Conservation (phyloP, 2,113 vertebrate genomes). For the Panurus biarmicus region DNA sequence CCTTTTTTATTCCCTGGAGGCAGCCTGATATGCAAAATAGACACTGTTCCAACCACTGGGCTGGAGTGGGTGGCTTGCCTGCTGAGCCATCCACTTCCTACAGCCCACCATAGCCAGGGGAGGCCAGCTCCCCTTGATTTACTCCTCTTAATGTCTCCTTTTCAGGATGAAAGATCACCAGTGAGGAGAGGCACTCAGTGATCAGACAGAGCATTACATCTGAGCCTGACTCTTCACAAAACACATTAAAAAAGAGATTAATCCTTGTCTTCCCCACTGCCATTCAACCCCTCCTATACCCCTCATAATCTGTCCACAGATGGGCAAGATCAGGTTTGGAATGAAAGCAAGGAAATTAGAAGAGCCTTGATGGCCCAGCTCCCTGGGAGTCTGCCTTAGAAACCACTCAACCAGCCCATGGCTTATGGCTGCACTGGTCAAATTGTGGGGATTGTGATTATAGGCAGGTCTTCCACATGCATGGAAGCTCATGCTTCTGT, state of each 20-base stretch:
- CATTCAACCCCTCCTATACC: background rate
- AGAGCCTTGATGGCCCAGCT: background rate
- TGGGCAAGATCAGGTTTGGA: background rate
- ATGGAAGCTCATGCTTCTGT: background rate
- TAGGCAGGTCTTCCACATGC: background rate
- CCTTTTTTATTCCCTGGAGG: background rate
- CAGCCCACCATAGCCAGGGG: background rate
- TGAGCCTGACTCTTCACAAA: background rate
- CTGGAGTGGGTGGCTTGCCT: background rate
- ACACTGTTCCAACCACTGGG: background rate
- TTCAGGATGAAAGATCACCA: background rate
- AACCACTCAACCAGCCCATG: background rate
- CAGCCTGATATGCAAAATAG: background rate
- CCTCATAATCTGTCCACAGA: background rate
- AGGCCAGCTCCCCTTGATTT: background rate
- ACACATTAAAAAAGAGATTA: background rate
- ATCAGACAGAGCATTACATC: background rate
- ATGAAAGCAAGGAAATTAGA: background rate
- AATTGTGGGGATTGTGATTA: background rate
- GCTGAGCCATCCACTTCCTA: background rate
- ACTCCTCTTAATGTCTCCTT: background rate
- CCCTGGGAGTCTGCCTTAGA: background rate
- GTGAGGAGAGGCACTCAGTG: background rate
- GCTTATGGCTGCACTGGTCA: background rate
- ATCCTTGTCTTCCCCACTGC: background rate